Conservation (phyloP, 30 jellyfish, hydroid and myxozoan species). For the Aurelia sp. region DNA sequence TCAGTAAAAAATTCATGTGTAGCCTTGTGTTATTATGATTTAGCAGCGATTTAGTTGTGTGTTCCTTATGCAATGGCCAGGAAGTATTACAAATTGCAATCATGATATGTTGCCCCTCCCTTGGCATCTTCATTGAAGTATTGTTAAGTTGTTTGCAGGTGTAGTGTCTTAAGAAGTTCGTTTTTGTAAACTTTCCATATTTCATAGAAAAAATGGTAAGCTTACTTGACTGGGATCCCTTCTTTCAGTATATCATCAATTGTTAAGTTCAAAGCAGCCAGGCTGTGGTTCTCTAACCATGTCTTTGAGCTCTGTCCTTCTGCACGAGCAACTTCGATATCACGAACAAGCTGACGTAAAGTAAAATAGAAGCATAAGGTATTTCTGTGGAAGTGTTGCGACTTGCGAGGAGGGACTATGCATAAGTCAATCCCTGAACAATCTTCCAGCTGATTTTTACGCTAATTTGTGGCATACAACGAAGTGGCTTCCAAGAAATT, state of each 20-base stretch:
- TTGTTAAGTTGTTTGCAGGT: not conserved
- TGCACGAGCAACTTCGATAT: constrained; percentile 70
- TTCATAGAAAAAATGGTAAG: not conserved
- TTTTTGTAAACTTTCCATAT: not conserved
- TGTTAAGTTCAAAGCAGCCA: constrained; percentile 34
- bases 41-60: no score
- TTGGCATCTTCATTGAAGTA: not conserved
- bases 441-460: no score
- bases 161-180: not conserved
- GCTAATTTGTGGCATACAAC: no score
- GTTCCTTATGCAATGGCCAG: no score
- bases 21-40: no score
- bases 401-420: not conserved
- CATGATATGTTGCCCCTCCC: no score
- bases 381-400: no score
- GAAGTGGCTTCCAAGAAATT: no score
- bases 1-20: no score
- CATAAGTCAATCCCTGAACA: not conserved
- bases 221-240: constrained; percentile 66
- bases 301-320: constrained; percentile 65
- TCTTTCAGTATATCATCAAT: constrained; percentile 45
- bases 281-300: constrained; percentile 62
- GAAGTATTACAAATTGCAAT: no score
- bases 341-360: constrained; percentile 44
- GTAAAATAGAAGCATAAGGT: not conserved